phyloP scores from a whole-genome alignment of 1,140 invertebrate genomes.

The Caenorhabditis remanei region DNA sequence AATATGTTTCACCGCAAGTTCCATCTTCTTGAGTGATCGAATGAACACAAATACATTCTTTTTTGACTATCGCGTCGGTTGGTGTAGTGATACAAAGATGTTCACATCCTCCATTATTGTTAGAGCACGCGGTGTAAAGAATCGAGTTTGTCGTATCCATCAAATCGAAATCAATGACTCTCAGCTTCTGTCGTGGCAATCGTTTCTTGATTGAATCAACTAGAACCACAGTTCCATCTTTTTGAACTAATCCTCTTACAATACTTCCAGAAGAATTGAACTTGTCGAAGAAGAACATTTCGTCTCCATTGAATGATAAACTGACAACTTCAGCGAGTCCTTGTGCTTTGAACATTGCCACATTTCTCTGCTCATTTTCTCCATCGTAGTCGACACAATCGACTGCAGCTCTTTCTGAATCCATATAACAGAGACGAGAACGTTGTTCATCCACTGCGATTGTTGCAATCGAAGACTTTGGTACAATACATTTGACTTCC shows the following conservation, averaged over 20 bases:
- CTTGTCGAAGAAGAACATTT: constrained; percentile 53
- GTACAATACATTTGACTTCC: constrained; percentile 26
- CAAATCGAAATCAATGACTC: constrained; percentile 27
- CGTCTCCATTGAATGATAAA: neutral
- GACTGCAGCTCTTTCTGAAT: constrained; percentile 39
- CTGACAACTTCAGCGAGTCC: neutral
- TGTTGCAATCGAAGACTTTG: neutral
- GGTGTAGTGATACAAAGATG: constrained; percentile 83
- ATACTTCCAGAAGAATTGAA: constrained; percentile 41
- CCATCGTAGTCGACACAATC: constrained; percentile 62
- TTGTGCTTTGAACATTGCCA: constrained; percentile 52
- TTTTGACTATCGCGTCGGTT: neutral
- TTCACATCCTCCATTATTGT: constrained; percentile 85
- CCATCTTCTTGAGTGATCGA: neutral
- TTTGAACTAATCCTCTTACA: constrained; percentile 23
- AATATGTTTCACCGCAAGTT: neutral
- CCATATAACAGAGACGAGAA: constrained; percentile 35
- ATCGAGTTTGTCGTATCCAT: neutral
- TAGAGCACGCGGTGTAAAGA: constrained; percentile 82
- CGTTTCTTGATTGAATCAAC: neutral
- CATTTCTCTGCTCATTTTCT: constrained; percentile 63
- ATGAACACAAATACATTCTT: constrained; percentile 45
- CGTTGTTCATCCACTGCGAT: constrained; percentile 10
- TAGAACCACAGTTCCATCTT: constrained; percentile 20
- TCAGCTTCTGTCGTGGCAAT: neutral